A percentile compares a stretch with the other conserved stretches of the same genome.
Conservation (phyloP, 2,888 invertebrate species). For the Furcula furcula region DNA sequence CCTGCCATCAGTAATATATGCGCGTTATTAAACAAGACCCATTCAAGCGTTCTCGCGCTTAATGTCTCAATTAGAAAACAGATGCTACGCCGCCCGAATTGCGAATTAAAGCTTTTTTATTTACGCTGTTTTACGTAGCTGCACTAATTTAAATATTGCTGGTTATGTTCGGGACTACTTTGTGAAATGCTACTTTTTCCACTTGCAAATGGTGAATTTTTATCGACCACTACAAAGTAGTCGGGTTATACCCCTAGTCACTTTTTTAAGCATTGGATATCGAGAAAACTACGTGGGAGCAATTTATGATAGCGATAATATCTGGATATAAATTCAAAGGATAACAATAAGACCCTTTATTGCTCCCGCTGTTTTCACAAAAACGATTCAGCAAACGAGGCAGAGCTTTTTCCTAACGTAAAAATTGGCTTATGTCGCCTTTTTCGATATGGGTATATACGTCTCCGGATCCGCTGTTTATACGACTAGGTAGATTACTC, state of each 20-base stretch:
- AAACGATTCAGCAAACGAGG: conserved; percentile 68
- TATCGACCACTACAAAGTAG: conserved; percentile 42
- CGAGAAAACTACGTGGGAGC: conserved; percentile 63
- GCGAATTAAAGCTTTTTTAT: conserved; percentile 60
- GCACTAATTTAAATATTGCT: conserved; percentile 39
- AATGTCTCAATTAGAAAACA: conserved; percentile 78
- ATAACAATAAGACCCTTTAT: conserved; percentile 80
- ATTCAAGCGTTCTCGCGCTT: conserved; percentile 60
- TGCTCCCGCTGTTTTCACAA: conserved; percentile 76
- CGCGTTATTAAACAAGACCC: conserved; percentile 68
- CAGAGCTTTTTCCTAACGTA: conserved; percentile 63
- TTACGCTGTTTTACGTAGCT: conserved; percentile 35
- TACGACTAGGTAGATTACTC: too few relatives aligned
- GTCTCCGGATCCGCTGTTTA: too few relatives aligned
- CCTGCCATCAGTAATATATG: conserved; percentile 65
- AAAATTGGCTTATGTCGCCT: conserved; percentile 67
- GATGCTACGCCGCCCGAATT: conserved; percentile 52
- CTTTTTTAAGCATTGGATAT: conserved; percentile 64
- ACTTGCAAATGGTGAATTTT: conserved; percentile 34
- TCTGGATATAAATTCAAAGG: conserved; percentile 80
- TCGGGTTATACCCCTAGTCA: conserved; percentile 56
- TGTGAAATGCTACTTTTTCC: conserved; percentile 18
- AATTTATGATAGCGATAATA: conserved; percentile 77
- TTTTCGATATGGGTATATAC: conserved; percentile 67
- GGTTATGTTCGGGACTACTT: conserved; percentile 24